Conservation (phyloP, 1,140 invertebrate genomes). For the Pissodes strobi region DNA sequence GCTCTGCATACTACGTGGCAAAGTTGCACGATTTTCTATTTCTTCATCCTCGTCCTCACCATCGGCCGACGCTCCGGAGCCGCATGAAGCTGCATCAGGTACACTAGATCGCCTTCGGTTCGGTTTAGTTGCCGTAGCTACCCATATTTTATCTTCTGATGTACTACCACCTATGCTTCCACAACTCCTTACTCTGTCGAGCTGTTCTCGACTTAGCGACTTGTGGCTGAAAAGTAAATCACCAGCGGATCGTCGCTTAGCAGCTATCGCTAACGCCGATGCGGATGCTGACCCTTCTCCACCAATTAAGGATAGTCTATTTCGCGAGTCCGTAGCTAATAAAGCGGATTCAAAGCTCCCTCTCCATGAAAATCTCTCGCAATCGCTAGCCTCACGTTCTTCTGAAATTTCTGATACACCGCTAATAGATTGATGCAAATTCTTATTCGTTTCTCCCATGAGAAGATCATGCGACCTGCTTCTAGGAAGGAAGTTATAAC, state of each 20-base stretch:
- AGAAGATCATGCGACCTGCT: constrained; percentile 80
- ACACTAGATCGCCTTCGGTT: constrained; percentile 68
- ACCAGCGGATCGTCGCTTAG: constrained; percentile 77
- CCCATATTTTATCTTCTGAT: constrained; percentile 62
- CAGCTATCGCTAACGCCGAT: constrained; percentile 67
- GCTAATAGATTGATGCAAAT: constrained; percentile 56
- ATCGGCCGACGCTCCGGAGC: constrained; percentile 65
- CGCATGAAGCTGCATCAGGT: constrained; percentile 68
- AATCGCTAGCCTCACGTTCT: constrained; percentile 80
- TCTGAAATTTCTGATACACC: constrained; percentile 62
- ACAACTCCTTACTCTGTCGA: constrained; percentile 77
- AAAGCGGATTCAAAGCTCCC: constrained; percentile 88
- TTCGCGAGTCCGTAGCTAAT: constrained; percentile 79
- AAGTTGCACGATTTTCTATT: constrained; percentile 61
- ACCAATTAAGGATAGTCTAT: constrained; percentile 72
- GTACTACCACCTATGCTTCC: constrained; percentile 76
- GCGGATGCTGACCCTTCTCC: constrained; percentile 68
- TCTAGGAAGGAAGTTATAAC: constrained; percentile 61
- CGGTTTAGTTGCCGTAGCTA: constrained; percentile 56
- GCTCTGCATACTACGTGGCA: constrained; percentile 68
- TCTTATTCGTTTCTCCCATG: constrained; percentile 59
- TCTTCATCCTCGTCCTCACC: constrained; percentile 68
- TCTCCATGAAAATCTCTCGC: constrained; percentile 86
- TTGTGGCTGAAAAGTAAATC: constrained; percentile 73
- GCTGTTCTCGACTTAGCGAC: constrained; percentile 73